Evolutionary conservation across 2,113 vertebrate species (phyloP), one percentile per base, ranked within the genome.

Genomic region (Leucopsar rothschildi): DNA sequence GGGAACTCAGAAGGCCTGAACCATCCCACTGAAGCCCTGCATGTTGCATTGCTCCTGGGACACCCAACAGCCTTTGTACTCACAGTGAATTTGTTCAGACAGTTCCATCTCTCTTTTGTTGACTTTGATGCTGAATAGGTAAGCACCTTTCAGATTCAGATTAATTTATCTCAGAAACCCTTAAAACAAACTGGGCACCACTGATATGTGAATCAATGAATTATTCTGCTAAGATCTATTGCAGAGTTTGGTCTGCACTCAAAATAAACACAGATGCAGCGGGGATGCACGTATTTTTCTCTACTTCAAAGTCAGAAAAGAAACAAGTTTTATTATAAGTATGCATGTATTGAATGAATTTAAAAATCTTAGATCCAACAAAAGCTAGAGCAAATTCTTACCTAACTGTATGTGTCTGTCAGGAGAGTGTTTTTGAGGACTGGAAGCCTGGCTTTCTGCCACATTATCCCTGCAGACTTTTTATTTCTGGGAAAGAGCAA

Each of bases 1-100:
- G 61, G 40, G n/a, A 45, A 5, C 42, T 27, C 33, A 23, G 40
- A 42, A 15, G 21, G 12, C 7, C 44, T 88, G 14, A 7, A 35
- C n/a, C 6, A 73, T 31, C 18, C 31, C n/a, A 47, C 3, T 0
- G 0, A 19, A 65, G 8, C 14, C 13, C 15, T 44, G 37, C 0
- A 0, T 19, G 9, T 20, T 69, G 20, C 39, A 12, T 35, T 53
- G 6, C 11, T 53, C 55, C 52, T 50, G 50, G 52, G 42, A 77
- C 14, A 50, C 21, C 23, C 25, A 63, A 10, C 10, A 57, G 23
- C 28, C n/a, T 83, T 75, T 70, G 16, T 50, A 40, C 1, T 2
- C 64, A 24, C 6, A 24, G 15, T 61, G 39, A 18, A 22, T 57
- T 91, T 13, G 1, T 31, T 87, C 27, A 90, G 84, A 33, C 19